Base-by-base conservation (phyloP, 2,797 vertebrate genomes). In the Lindbergichthys nudifrons region DNA sequence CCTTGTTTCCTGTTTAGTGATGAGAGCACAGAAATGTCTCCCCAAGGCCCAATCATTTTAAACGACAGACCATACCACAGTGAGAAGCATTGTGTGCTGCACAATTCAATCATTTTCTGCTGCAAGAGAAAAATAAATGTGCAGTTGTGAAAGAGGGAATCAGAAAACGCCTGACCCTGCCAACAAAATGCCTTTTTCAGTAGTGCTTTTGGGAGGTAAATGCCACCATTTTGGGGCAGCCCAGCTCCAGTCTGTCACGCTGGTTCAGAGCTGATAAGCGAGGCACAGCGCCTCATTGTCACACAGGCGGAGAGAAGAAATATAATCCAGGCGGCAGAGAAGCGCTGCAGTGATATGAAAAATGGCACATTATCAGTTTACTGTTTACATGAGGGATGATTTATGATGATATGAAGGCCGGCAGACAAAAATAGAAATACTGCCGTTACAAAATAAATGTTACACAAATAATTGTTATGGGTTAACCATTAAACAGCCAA, bases 251-350 rank as follows among this genome's bases (percentile, higher is more conserved):
- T 75, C 54, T 80, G 85, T 77, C 83, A 83, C 61, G 19, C 68
- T 79, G 79, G 75, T 79, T 87, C 73, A 62, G 62, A 12, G 66
- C 80, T 85, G 86, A 89, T 87, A 87, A 91, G 75, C 43, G 12
- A 86, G 62, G 70, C 83, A 63, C 71, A 71, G 67, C 41, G 15
- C 59, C 18, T 81, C 71, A 80, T 85, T 85, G 82, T 85, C 62
- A 86, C 69, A 59, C 56, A 67, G 65, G 52, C 75, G 42, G 54
- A 77, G 64, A 74, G 72, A 72, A 82, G 58, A 80, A 84, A 79
- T 74, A 77, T 78, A 83, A 81, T 84, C 72, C 80, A 74, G 52
- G 46, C 51, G 51, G 71, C 30, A 51, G 42, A 87, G 75, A 75
- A 54, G 47, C 18, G 7, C 59, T 39, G 36, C 77, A 64, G 61